Conservation (phyloP, 2,888 invertebrate genomes). For the Stictocephala bisonia region DNA sequence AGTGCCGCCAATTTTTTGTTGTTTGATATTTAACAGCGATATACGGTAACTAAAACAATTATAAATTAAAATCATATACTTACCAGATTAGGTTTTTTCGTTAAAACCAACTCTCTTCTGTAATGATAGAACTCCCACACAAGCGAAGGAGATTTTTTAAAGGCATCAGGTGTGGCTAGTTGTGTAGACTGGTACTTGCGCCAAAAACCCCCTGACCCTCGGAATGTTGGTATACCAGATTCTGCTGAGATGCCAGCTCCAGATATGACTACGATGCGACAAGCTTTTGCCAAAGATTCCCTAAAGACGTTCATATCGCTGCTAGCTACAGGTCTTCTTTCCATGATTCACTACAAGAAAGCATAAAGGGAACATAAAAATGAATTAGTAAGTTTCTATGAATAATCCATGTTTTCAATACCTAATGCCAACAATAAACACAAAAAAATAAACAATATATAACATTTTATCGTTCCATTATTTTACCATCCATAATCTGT, state of each 20-base stretch:
- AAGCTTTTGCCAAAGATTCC: constrained; percentile 68
- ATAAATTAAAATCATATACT: constrained; percentile 54
- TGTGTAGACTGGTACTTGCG: constrained; percentile 76
- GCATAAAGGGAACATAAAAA: neutral
- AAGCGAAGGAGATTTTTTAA: constrained; percentile 76
- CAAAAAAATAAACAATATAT: no score
- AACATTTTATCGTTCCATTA: no score
- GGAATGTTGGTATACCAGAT: constrained; percentile 88
- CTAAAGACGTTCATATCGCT: constrained; percentile 66
- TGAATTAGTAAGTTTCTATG: neutral
- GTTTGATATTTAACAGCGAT: no score
- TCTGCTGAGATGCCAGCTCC: constrained; percentile 87
- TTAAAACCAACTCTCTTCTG: constrained; percentile 79
- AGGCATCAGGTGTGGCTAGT: constrained; percentile 78
- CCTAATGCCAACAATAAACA: no score
- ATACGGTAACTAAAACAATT: no score
- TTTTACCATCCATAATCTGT: no score
- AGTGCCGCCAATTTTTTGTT: no score
- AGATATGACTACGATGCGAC: constrained; percentile 76
- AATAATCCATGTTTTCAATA: neutral
- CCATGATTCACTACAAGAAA: constrained; percentile 20
- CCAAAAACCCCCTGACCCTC: constrained; percentile 87
- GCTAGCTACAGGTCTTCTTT: neutral
- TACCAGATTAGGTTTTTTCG: constrained; percentile 78
- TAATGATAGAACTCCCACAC: constrained; percentile 95